Evolutionary conservation across 92 coral and sea anemone genomes (phyloP).

Genomic region (Micromussa lordhowensis): DNA sequence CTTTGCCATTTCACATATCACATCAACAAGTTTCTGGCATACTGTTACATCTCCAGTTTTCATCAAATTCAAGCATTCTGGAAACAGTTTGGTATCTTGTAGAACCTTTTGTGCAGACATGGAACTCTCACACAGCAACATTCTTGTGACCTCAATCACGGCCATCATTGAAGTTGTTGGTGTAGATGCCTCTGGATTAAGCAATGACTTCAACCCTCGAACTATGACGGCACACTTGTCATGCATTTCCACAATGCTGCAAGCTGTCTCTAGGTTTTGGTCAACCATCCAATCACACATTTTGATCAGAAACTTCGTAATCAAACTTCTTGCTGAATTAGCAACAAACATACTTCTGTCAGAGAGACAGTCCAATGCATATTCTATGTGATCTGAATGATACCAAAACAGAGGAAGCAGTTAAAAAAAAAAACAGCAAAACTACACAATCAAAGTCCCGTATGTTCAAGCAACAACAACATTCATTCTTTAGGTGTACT

Average conservation of each 20-base stretch:
- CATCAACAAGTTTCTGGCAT: conserved; percentile 88
- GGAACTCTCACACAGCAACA: conserved; percentile 55
- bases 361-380: conserved; percentile 60
- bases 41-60: conserved; percentile 48
- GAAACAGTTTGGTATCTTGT: conserved; percentile 52
- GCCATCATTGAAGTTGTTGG: conserved; percentile 42
- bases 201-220: conserved; percentile 9
- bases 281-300: not conserved
- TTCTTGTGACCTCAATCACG: conserved; percentile 64
- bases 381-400: conserved; percentile 60
- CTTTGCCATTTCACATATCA: conserved; percentile 66
- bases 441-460: no score
- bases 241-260: not conserved
- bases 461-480: no score
- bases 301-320: conserved; percentile 73
- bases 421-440: not conserved
- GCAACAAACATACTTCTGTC: conserved; percentile 96
- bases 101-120: conserved; percentile 71
- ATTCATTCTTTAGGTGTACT: no score
- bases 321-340: conserved; percentile 74
- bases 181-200: conserved; percentile 2
- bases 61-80: conserved; percentile 53
- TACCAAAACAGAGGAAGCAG: not conserved
- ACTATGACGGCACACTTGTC: conserved; percentile 4
- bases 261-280: not conserved